Percentiles rank a stretch among this genome's conserved stretches.
phyloP scores from a whole-genome alignment of 37 sponge, comb jelly and placozoan species.

The Beroe ovata region DNA sequence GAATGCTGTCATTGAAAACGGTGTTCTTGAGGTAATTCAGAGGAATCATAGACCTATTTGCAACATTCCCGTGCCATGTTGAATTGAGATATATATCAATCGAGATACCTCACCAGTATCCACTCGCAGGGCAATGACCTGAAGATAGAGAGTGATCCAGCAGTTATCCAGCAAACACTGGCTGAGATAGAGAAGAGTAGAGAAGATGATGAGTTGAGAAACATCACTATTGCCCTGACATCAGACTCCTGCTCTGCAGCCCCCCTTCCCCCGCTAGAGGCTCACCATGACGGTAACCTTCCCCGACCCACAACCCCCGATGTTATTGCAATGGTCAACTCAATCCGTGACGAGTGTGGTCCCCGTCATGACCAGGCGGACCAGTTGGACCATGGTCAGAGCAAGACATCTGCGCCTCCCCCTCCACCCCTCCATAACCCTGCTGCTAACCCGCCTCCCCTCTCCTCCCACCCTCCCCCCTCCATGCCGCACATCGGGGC shows the following conservation, averaged over 20 bases:
- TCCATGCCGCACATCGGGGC: conserved; percentile 14
- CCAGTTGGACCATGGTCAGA: not conserved
- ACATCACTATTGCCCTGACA: conserved; percentile 20
- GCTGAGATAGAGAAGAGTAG: conserved; percentile 16
- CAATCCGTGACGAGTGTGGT: conserved; percentile 10
- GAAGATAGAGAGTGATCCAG: conserved; percentile 60
- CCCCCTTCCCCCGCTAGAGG: conserved; percentile 43
- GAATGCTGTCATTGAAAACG: conserved; percentile 61
- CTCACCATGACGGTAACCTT: conserved; percentile 24
- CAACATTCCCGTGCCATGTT: no score
- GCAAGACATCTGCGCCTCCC: not conserved
- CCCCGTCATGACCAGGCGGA: not conserved
- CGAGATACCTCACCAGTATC: no score
- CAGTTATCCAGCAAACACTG: conserved; percentile 3
- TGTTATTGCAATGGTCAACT: conserved; percentile 41
- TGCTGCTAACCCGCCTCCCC: conserved; percentile 55
- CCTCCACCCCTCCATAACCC: conserved; percentile 61
- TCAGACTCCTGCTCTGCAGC: not conserved
- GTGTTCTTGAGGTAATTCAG: conserved; percentile 24
- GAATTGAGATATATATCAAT: no score
- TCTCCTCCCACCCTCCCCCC: conserved; percentile 31
- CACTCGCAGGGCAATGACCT: conserved; percentile 40
- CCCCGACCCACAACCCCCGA: conserved; percentile 58
- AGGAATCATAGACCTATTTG: no score
- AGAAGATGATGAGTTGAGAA: conserved; percentile 27